Base-by-base conservation (phyloP, 30 jellyfish, hydroid and myxozoan species). In the Aurelia sp. region DNA sequence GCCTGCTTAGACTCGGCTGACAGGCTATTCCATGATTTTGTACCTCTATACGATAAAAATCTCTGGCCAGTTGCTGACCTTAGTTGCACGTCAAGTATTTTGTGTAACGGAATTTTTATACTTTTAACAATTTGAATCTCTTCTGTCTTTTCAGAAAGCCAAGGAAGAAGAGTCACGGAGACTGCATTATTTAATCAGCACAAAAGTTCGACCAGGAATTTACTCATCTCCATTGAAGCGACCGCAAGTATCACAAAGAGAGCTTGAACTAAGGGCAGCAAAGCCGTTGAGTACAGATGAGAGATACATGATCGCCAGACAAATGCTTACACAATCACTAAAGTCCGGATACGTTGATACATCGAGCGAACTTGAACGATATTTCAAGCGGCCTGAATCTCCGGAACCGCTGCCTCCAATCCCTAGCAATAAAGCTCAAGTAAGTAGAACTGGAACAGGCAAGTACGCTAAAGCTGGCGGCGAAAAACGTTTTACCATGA, bases 151-250 rank as follows among this genome's bases (percentile, higher is more conserved):
- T 16, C 73, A 91, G 98, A 41, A 40, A 33, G 66, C 80, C 2
- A 70, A 85, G 11, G 87, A 70, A 8, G 67, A 35, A 24, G 86
- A 82, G 35, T 87, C 88, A 8, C 71, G 98, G 63, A 87, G 80
- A 65, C 90, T 60, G 44, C 98, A 92, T 70, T 78, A 87, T 68
- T 89, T 92, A 66, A 66, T 92, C 13, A 92, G 98, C 80, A 92
- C 98, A 2, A 48, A 64, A 20, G 97, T 87, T 13, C 83, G 71
- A 35, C 94, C 92, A 8, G 93, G 98, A 58, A 76, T 92, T 44
- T 92, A 87, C 70, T 69, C 67, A 41, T 92, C 98, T 7, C 97
- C 95, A 3, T 35, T 62, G 13, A 82, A 82, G 22, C 53, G 81
- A 61, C 84, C 72, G 10, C 90, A 72, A 22, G 70, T 75, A 8